Percentiles rank a stretch among this genome's conserved stretches.
Conservation (phyloP, 2,113 vertebrate species). For the Mastomys natalensis region DNA sequence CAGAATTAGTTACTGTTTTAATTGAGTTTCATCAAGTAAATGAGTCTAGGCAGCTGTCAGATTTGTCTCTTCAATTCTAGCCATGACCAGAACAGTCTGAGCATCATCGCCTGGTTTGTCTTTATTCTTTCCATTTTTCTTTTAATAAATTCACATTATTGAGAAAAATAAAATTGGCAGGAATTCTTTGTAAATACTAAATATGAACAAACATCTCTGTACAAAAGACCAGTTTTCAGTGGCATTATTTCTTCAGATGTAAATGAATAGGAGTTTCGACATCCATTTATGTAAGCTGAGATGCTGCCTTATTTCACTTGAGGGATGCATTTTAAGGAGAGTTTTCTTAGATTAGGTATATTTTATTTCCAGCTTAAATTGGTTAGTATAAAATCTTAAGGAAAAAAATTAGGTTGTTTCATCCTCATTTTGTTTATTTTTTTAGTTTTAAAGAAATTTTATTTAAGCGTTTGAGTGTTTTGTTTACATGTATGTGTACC, state of each 20-base stretch:
- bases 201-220: not conserved
- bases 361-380: constrained; percentile 12
- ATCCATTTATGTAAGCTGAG: not conserved
- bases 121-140: constrained; percentile 53
- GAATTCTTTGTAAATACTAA: constrained; percentile 18
- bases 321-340: not conserved
- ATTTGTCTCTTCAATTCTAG: constrained; percentile 1
- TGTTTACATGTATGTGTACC: not conserved
- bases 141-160: not conserved
- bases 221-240: constrained; percentile 1
- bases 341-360: not conserved
- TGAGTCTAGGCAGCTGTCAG: not conserved
- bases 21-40: not conserved
- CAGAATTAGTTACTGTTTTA: constrained; percentile 9
- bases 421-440: not conserved
- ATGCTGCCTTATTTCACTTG: not conserved
- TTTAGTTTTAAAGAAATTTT: not conserved
- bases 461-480: not conserved
- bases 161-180: not conserved
- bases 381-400: not conserved
- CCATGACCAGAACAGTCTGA: constrained; percentile 16
- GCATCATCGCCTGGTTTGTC: not conserved
- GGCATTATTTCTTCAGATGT: not conserved
- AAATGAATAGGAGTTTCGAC: not conserved
- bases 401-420: not conserved